These are phyloP conservation scores for Apis dorsata DNA, from an alignment of 1,140 invertebrate species.

Conservation along the genomic window DNA sequence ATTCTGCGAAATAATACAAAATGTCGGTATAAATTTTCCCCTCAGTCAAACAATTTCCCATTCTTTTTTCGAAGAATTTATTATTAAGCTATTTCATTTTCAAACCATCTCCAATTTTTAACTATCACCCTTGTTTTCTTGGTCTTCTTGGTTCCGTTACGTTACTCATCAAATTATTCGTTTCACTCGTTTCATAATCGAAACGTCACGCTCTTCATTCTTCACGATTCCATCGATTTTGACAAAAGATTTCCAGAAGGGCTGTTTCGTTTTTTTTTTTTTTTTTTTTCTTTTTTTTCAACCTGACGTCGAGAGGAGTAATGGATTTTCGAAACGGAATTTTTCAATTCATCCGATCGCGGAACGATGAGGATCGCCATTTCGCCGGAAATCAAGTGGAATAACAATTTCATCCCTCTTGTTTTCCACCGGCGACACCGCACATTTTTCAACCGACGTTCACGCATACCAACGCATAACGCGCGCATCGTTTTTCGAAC, in stretches of 20 bases:
- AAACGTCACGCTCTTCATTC: neutral
- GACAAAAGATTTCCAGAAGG: neutral
- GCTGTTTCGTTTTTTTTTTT: neutral
- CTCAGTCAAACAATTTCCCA: too few species aligned
- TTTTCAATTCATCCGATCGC: neutral
- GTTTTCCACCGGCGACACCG: neutral
- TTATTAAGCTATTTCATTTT: too few species aligned
- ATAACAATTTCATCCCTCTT: constrained; percentile 10
- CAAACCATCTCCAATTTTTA: too few species aligned
- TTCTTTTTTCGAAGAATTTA: too few species aligned
- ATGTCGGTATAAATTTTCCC: too few species aligned
- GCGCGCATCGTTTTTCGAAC: neutral
- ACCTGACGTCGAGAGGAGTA: neutral
- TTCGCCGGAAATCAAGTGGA: neutral
- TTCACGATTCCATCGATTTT: neutral
- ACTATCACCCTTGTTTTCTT: too few species aligned
- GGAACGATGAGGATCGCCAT: neutral
- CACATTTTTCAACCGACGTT: neutral
- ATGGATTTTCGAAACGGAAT: constrained; percentile 5
- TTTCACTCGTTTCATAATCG: neutral
- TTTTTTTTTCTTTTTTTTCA: too few species aligned
- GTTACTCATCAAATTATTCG: neutral
- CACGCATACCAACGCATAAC: neutral
- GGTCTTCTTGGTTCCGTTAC: neutral
- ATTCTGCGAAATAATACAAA: too few species aligned